Evolutionary conservation across 2,797 vertebrate genomes (phyloP).

Genomic region (Protonibea diacanthus): DNA sequence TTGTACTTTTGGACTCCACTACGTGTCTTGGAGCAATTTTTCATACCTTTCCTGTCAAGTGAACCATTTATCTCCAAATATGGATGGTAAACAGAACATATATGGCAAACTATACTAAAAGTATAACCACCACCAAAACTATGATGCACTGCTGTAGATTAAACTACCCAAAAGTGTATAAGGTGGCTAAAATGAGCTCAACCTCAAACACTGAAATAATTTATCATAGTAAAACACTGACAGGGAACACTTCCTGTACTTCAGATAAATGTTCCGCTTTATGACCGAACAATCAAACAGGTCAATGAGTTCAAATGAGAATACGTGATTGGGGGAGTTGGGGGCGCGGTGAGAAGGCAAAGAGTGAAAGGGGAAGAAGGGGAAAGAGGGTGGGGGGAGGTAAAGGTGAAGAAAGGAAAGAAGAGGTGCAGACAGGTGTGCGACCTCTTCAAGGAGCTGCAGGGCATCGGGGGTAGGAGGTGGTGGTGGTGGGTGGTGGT

Average conservation of each 20-base stretch:
- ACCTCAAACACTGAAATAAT: not conserved
- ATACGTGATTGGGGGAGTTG: not conserved
- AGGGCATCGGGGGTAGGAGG: slow-evolving; percentile 43
- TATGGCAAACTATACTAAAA: too few relatives aligned
- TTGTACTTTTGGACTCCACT: too few relatives aligned
- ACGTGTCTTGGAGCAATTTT: too few relatives aligned
- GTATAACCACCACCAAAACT: not conserved
- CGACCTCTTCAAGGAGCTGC: slow-evolving; percentile 60
- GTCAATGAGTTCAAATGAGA: slow-evolving; percentile 39
- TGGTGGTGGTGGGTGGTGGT: not conserved
- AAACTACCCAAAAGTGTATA: too few relatives aligned
- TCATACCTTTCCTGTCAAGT: too few relatives aligned
- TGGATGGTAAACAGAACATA: too few relatives aligned
- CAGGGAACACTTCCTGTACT: too few relatives aligned
- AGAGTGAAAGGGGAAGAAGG: not conserved
- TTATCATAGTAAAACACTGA: not conserved
- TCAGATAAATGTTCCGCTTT: not conserved
- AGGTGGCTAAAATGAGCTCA: not conserved
- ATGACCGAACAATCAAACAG: not conserved
- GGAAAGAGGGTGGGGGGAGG: not conserved
- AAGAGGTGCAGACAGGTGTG: slow-evolving; percentile 79
- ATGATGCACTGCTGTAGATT: not conserved
- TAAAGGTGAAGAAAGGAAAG: slow-evolving; percentile 48
- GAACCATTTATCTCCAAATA: too few relatives aligned
- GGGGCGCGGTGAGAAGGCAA: not conserved